phyloP scores from a whole-genome alignment of 2,888 invertebrate genomes.

The Lycia hirtaria region DNA sequence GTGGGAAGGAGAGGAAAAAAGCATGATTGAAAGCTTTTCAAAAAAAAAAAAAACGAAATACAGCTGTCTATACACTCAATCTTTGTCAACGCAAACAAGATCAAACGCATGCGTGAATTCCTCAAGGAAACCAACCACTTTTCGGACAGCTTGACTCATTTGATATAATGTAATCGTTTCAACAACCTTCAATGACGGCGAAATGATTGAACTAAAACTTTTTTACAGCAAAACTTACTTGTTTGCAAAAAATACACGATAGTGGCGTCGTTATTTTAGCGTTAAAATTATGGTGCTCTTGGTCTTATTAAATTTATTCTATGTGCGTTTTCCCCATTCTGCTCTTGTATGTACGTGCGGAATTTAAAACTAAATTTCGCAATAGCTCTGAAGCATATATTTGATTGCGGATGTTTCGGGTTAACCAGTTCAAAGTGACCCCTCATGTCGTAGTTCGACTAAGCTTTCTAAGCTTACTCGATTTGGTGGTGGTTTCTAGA shows the following conservation, averaged over 20 bases:
- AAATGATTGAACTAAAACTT: neutral
- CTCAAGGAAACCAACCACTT: slow-evolving; percentile 31
- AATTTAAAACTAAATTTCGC: slow-evolving; percentile 47
- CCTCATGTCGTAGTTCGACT: neutral
- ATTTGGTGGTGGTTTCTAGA: neutral
- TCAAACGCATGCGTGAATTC: slow-evolving; percentile 17
- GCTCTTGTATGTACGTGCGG: slow-evolving; percentile 40
- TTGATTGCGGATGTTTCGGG: neutral
- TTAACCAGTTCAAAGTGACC: slow-evolving; percentile 1
- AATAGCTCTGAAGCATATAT: slow-evolving; percentile 25
- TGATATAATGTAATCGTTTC: slow-evolving; percentile 25
- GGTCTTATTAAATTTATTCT: slow-evolving; percentile 31
- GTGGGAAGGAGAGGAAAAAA: no score
- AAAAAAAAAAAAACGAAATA: neutral
- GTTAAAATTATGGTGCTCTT: neutral
- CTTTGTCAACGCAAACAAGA: slow-evolving; percentile 4
- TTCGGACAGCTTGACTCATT: slow-evolving; percentile 26
- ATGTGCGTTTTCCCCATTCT: slow-evolving; percentile 22
- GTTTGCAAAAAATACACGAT: neutral
- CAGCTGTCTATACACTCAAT: neutral
- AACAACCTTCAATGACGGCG: neutral
- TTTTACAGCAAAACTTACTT: no score
- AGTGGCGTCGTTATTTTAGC: neutral
- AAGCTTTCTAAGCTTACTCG: neutral
- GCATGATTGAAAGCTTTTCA: no score